Percentiles rank a stretch among this genome's conserved stretches.
Conservation (phyloP, 2,113 vertebrate species). For the Chitala chitala region DNA sequence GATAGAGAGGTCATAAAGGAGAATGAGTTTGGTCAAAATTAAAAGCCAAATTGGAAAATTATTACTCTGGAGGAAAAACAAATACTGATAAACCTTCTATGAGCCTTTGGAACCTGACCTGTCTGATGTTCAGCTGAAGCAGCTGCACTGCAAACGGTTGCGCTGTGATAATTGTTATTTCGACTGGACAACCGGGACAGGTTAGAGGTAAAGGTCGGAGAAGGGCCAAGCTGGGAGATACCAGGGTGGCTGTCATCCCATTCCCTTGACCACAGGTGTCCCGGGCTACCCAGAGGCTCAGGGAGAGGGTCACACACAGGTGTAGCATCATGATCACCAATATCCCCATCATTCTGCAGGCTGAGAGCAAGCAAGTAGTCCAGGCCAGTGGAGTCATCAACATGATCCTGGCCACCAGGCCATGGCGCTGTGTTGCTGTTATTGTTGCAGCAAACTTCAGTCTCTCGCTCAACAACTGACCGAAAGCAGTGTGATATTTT, state of each 20-base stretch:
- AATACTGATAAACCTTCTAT: not conserved
- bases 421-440: slow-evolving; percentile 47
- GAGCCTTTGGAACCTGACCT: slow-evolving; percentile 29
- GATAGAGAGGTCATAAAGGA: not conserved
- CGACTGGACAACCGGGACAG: slow-evolving; percentile 36
- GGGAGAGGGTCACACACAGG: not conserved
- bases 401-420: slow-evolving; percentile 40
- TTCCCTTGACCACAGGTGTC: slow-evolving; percentile 52
- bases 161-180: slow-evolving; percentile 52
- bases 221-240: slow-evolving; percentile 23
- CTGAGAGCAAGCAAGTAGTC: slow-evolving; percentile 86
- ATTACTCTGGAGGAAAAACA: not conserved
- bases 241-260: slow-evolving; percentile 55
- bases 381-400: slow-evolving; percentile 65
- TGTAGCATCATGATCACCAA: slow-evolving; percentile 33
- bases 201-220: slow-evolving; percentile 31
- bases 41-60: not conserved
- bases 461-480: slow-evolving; percentile 49
- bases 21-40: not conserved
- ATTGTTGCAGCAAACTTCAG: slow-evolving; percentile 42
- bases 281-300: slow-evolving; percentile 39
- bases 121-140: slow-evolving; percentile 41
- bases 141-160: slow-evolving; percentile 30
- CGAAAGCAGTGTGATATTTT: not conserved
- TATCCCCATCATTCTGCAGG: slow-evolving; percentile 69